Percentiles rank a stretch among this genome's conserved stretches.
These are phyloP conservation scores for Apostichopus leukothele DNA, from an alignment of 53 echinoderm and acorn worm species.

Conservation along the genomic window DNA sequence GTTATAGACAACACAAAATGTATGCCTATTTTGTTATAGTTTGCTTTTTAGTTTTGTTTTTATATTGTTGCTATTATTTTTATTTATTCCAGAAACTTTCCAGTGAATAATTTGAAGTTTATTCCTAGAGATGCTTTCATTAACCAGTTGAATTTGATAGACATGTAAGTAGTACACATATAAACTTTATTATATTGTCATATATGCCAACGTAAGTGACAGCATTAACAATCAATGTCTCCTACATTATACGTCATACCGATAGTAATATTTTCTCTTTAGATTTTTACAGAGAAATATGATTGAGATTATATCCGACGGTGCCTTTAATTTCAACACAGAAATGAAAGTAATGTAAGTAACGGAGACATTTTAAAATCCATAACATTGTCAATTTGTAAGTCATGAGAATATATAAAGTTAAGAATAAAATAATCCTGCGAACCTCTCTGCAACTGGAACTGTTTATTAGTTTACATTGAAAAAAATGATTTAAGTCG, in stretches of 20 bases:
- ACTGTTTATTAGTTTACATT: too few species aligned
- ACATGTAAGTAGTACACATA: neutral
- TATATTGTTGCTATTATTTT: neutral
- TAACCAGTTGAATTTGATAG: neutral
- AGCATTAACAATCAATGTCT: neutral
- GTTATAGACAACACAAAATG: too few species aligned
- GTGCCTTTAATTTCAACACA: neutral
- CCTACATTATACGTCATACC: neutral
- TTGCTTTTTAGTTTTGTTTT: neutral
- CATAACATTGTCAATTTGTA: too few species aligned
- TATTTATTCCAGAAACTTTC: neutral
- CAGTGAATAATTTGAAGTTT: neutral
- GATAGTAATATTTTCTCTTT: neutral
- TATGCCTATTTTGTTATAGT: too few species aligned
- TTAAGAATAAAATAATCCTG: too few species aligned
- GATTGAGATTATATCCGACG: neutral
- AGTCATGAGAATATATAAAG: too few species aligned
- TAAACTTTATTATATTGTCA: neutral
- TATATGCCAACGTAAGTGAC: neutral
- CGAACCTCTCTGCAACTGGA: too few species aligned
- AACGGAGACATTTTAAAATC: too few species aligned
- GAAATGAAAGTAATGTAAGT: neutral
- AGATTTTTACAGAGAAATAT: neutral
- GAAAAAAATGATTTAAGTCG: too few species aligned
- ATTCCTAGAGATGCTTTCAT: conserved; percentile 5